A percentile compares a stretch with the other conserved stretches of the same genome.
Evolutionary conservation across 2,113 vertebrate species (phyloP).

Genomic region (Oryzias melastigma): DNA sequence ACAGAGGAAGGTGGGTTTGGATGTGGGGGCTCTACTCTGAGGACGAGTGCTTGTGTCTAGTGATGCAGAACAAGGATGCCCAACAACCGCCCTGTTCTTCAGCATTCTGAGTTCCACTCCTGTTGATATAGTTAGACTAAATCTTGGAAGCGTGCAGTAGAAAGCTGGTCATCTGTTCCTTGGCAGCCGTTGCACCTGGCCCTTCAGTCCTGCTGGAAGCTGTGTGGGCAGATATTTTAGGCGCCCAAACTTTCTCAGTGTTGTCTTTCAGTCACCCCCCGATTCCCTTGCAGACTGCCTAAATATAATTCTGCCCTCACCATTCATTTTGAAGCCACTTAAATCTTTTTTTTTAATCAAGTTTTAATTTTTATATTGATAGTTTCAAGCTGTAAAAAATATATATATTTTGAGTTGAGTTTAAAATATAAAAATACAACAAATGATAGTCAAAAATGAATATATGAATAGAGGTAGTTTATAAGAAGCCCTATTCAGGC

Average conservation of each 20-base stretch:
- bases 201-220: slow-evolving; percentile 57
- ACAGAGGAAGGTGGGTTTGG: slow-evolving; percentile 86
- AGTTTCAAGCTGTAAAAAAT: neutral
- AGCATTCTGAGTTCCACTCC: too few relatives aligned
- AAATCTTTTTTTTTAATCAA: slow-evolving; percentile 3
- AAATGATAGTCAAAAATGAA: too few relatives aligned
- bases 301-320: slow-evolving; percentile 67
- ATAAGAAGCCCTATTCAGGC: too few relatives aligned
- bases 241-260: slow-evolving; percentile 69
- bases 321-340: slow-evolving; percentile 22
- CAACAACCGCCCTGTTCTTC: too few relatives aligned
- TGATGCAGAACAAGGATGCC: slow-evolving; percentile 27
- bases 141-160: slow-evolving; percentile 11
- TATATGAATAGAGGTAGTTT: too few relatives aligned
- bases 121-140: neutral
- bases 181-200: slow-evolving; percentile 60
- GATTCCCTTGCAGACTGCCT: slow-evolving; percentile 61
- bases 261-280: slow-evolving; percentile 74
- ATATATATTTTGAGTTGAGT: too few relatives aligned
- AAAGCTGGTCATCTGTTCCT: slow-evolving; percentile 19
- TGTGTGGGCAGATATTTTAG: slow-evolving; percentile 72
- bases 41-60: slow-evolving; percentile 19
- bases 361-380: neutral
- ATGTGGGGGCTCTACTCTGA: neutral
- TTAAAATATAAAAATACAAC: too few relatives aligned